phyloP scores from a whole-genome alignment of 2,888 invertebrate species.

The Elmis aenea region DNA sequence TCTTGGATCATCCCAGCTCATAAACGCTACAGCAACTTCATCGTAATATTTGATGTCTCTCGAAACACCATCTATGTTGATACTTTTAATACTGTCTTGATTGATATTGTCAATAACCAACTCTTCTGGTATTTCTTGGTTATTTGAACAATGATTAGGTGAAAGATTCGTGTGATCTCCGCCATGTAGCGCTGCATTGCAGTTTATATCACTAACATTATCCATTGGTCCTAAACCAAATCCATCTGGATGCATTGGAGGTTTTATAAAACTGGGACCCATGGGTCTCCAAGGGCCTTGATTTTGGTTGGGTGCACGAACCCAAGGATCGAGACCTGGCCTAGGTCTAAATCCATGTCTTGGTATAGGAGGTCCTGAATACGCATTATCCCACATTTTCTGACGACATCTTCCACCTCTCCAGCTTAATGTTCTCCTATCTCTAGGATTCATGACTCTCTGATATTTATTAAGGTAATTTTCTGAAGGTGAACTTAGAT shows the following conservation, averaged over 20 bases:
- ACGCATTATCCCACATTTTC: slow-evolving; percentile 13
- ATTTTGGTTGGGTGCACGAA: slow-evolving; percentile 23
- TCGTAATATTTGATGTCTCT: slow-evolving; percentile 84
- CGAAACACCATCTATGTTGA: slow-evolving; percentile 75
- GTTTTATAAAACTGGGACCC: slow-evolving; percentile 21
- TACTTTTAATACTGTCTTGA: slow-evolving; percentile 69
- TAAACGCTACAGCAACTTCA: slow-evolving; percentile 76
- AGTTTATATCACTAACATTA: too few species aligned
- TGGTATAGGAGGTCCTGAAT: slow-evolving; percentile 12
- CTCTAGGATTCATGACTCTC: slow-evolving; percentile 11
- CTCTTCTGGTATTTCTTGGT: slow-evolving; percentile 12
- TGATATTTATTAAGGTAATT: slow-evolving; percentile 10
- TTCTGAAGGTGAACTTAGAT: slow-evolving; percentile 30
- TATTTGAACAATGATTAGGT: slow-evolving; percentile 9
- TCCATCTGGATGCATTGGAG: slow-evolving; percentile 5
- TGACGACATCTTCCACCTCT: slow-evolving; percentile 16
- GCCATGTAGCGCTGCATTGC: slow-evolving; percentile 7
- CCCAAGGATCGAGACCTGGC: slow-evolving; percentile 28
- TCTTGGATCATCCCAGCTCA: slow-evolving; percentile 80
- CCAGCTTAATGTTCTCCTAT: slow-evolving; percentile 21
- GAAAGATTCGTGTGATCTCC: slow-evolving; percentile 9
- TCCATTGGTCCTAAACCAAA: slow-evolving; percentile 4
- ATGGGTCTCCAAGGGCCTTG: slow-evolving; percentile 30
- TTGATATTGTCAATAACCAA: slow-evolving; percentile 52
- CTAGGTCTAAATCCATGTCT: slow-evolving; percentile 22